Base-by-base conservation (phyloP, 2,113 vertebrate genomes). In the Limnothrissa miodon region DNA sequence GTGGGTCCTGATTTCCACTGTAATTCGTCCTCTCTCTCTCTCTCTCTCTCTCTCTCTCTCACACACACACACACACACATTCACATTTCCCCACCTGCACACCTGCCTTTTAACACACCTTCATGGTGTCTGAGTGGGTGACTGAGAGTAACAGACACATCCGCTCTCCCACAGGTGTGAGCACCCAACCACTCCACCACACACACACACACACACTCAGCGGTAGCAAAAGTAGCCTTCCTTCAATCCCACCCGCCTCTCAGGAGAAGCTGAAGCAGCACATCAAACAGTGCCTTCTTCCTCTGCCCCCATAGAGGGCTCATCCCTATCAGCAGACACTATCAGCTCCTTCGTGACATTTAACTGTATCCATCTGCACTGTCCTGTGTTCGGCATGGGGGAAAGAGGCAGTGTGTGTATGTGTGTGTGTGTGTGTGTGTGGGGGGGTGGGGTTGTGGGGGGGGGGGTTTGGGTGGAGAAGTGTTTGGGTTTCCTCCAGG, bases 211-310 rank as follows among this genome's bases (percentile, higher is more conserved):
- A 82, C 59, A 81, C 78, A 23, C 51, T 21, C 83, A 44, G 59
- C 45, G 4, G 59, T 25, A 66, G 25, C 59, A 66, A 25, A n/a
- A 66, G 59, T 7, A 25, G 13, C 53, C 59, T 66, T 25, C 59
- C 59, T 33, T 66, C 21, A 59, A 59, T 59, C 56, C 56, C 82
- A 83, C 78, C 79, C 45, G 17, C 42, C 81, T 87, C 81, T 82
- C 45, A 88, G 82, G 80, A 79, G 42, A 42, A 42, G 42, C 42
- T 4, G 42, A 42, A 42, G 42, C 42, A 42, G 46, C 66, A 89
- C 85, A 90, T 89, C 78, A 90, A 90, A 89, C 81, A 81, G 59
- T 78, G 45, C 80, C 85, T 81, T 84, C 56, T 85, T 78, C 83
- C 85, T 78, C 79, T 80, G 81, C 59, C 84, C 86, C 62, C 81